Evolutionary conservation across 2,888 invertebrate genomes (phyloP).

Genomic region (Caradrina clavipalpis): DNA sequence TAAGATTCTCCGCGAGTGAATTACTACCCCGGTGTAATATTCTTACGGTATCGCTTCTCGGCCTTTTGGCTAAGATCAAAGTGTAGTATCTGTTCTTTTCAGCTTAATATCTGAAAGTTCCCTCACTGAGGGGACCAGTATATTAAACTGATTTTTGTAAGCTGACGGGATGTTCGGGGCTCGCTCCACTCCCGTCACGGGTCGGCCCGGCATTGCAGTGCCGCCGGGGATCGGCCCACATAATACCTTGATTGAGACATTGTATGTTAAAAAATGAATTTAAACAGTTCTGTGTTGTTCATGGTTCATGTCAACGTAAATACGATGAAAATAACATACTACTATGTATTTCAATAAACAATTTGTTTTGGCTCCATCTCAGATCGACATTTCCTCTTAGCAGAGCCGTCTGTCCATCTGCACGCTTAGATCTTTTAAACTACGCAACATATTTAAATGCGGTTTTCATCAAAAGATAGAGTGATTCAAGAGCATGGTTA

Average conservation of each 20-base stretch:
- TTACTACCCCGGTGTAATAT: not conserved
- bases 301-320: too few relatives aligned
- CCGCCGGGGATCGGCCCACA: constrained; percentile 29
- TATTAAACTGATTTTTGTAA: constrained; percentile 31
- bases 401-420: too few relatives aligned
- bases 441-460: too few relatives aligned
- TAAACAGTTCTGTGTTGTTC: too few relatives aligned
- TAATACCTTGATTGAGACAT: not conserved
- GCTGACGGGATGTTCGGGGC: constrained; percentile 31
- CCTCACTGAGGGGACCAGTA: constrained; percentile 26
- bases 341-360: too few relatives aligned
- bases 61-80: constrained; percentile 34
- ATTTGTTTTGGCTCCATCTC: too few relatives aligned
- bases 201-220: constrained; percentile 33
- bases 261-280: too few relatives aligned
- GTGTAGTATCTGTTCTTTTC: constrained; percentile 28
- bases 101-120: constrained; percentile 12
- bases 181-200: constrained; percentile 10
- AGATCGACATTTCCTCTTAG: too few relatives aligned
- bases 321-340: too few relatives aligned
- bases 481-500: too few relatives aligned
- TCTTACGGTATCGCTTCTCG: constrained; percentile 14
- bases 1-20: constrained; percentile 21
- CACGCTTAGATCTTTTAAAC: too few relatives aligned
- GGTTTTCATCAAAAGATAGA: too few relatives aligned